A percentile compares a stretch with the other conserved stretches of the same genome.
These are phyloP conservation scores for Heliocidaris erythrogramma DNA, from an alignment of 35 echinoderm and acorn worm species.

Conservation along the genomic window DNA sequence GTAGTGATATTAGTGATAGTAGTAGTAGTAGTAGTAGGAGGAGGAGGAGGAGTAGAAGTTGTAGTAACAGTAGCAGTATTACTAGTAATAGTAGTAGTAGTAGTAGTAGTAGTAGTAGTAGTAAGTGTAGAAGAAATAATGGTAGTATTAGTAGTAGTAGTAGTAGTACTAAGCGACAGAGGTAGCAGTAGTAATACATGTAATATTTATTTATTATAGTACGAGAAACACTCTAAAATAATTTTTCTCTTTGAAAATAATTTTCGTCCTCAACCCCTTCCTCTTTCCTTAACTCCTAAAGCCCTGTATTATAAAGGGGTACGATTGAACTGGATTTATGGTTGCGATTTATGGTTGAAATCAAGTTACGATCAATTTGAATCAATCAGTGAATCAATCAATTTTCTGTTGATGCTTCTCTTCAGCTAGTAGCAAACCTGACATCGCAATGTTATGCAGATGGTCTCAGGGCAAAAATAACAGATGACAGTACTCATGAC, in stretches of 20 bases:
- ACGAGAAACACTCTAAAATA: too few species aligned
- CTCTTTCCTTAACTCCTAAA: too few species aligned
- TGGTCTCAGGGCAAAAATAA: not conserved
- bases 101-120: not conserved
- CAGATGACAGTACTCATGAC: slow-evolving; percentile 33
- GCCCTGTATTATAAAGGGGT: too few species aligned
- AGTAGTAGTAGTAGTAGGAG: not conserved
- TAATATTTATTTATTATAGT: too few species aligned
- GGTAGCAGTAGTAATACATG: not conserved
- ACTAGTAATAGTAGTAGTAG: not conserved
- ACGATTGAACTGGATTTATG: too few species aligned
- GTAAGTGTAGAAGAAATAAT: not conserved
- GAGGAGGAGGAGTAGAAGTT: not conserved
- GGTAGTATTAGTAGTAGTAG: not conserved
- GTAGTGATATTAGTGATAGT: not conserved
- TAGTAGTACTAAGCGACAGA: not conserved
- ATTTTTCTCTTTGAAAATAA: too few species aligned
- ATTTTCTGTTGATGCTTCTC: too few species aligned
- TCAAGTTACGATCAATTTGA: too few species aligned
- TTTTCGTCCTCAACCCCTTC: too few species aligned
- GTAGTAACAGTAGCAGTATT: not conserved
- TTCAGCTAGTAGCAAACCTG: slow-evolving; percentile 43
- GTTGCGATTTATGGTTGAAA: too few species aligned
- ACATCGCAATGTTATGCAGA: slow-evolving; percentile 46
- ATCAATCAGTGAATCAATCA: too few species aligned